Evolutionary conservation across 2,797 vertebrate genomes (phyloP).

Genomic region (Sebastes jordani): DNA sequence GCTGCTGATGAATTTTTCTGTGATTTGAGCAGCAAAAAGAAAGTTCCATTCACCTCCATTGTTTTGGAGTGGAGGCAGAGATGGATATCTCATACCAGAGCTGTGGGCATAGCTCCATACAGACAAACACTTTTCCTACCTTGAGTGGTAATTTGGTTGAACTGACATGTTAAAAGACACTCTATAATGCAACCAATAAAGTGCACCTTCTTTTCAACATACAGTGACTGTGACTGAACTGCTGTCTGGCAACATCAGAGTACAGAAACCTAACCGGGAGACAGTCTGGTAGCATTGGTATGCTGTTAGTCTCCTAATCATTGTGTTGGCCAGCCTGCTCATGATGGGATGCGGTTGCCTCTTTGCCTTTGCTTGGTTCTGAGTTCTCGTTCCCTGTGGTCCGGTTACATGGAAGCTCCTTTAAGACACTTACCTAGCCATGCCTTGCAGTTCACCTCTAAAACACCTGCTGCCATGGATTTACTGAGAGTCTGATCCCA

Average conservation of each 20-base stretch:
- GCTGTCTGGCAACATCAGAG: not conserved
- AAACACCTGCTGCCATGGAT: not conserved
- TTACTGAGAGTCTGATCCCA: not conserved
- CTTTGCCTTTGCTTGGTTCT: not conserved
- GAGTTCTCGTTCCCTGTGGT: not conserved
- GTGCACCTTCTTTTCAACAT: conserved; percentile 1
- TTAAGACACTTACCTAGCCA: not conserved
- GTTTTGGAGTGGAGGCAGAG: not conserved
- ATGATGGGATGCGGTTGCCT: not conserved
- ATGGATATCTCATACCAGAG: not conserved
- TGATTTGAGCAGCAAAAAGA: not conserved
- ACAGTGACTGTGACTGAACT: not conserved
- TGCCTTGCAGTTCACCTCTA: not conserved
- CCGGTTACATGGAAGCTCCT: not conserved
- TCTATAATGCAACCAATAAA: conserved; percentile 4
- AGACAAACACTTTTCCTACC: not conserved
- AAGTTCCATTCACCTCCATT: not conserved
- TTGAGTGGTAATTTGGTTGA: not conserved
- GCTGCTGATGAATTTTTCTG: not conserved
- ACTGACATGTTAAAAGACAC: not conserved
- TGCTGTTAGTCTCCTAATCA: not conserved
- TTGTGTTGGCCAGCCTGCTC: not conserved
- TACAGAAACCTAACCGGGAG: not conserved
- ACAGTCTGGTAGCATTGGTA: not conserved
- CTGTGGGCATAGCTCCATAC: not conserved